A percentile compares a stretch with the other conserved stretches of the same genome.
Evolutionary conservation across 2,888 invertebrate genomes (phyloP).

Genomic region (Rotaria socialis): DNA sequence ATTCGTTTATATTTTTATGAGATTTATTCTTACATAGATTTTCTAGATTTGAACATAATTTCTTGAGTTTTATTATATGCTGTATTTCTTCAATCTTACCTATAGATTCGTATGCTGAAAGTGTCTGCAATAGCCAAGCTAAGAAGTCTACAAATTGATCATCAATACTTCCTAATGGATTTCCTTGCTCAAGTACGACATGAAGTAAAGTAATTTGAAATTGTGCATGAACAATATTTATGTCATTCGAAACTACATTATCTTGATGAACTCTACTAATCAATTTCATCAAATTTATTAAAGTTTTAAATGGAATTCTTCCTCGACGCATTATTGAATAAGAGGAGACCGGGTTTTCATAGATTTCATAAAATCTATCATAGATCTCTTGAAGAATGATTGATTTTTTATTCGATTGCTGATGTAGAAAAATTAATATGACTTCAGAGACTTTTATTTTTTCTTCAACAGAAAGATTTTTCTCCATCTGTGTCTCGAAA

Average conservation of each 20-base stretch:
- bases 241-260: neutral
- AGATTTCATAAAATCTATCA: neutral
- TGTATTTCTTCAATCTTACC: neutral
- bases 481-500: too few species aligned
- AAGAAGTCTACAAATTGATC: neutral
- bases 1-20: neutral
- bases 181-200: neutral
- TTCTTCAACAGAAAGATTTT: neutral
- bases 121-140: neutral
- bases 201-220: constrained; percentile 2
- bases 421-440: neutral
- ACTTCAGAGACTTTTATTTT: neutral
- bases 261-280: neutral
- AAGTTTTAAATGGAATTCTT: neutral
- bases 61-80: neutral
- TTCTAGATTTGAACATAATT: neutral
- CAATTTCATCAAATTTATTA: neutral
- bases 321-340: neutral
- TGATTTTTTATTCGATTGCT: neutral
- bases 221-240: neutral
- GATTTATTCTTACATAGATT: too few species aligned
- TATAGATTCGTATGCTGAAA: neutral
- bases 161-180: neutral
- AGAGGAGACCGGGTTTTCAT: neutral
- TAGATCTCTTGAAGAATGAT: neutral